Evolutionary conservation across 1,140 invertebrate species (phyloP).

Genomic region (Hyposmocoma kahamanoa): DNA sequence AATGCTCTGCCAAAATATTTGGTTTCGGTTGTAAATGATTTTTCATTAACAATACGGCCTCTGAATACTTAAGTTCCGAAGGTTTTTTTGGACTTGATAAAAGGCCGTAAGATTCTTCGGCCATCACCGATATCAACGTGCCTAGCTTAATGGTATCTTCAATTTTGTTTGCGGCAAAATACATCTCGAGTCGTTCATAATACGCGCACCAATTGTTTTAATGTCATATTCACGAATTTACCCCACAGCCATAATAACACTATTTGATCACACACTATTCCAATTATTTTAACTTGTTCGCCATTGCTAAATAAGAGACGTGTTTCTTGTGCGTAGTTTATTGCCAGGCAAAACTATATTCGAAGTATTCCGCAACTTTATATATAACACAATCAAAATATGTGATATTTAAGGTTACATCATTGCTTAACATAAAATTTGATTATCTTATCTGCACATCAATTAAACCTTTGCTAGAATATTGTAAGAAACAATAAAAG

Average conservation of each 20-base stretch:
- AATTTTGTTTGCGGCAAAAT: not conserved
- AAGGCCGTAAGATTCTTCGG: not conserved
- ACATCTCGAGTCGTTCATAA: not conserved
- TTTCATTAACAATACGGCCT: not conserved
- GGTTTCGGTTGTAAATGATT: constrained; percentile 9
- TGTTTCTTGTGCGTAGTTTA: no score
- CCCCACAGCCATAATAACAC: not conserved
- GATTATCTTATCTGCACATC: no score
- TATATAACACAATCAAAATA: no score
- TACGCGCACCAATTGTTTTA: not conserved
- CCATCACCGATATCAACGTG: constrained; percentile 6
- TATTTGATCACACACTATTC: not conserved
- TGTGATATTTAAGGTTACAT: no score
- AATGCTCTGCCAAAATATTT: constrained; percentile 6
- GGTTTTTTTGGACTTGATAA: constrained; percentile 7
- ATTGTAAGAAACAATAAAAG: no score
- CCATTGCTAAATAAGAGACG: no score
- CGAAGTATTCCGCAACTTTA: no score
- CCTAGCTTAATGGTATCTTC: not conserved
- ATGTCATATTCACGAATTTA: not conserved
- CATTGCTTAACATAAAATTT: no score
- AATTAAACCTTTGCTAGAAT: no score
- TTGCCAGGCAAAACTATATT: no score
- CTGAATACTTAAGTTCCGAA: not conserved
- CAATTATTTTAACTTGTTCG: not conserved